Percentiles rank a stretch among this genome's conserved stretches.
Evolutionary conservation across 2,113 vertebrate genomes (phyloP).

Genomic region (Labeo rohita): DNA sequence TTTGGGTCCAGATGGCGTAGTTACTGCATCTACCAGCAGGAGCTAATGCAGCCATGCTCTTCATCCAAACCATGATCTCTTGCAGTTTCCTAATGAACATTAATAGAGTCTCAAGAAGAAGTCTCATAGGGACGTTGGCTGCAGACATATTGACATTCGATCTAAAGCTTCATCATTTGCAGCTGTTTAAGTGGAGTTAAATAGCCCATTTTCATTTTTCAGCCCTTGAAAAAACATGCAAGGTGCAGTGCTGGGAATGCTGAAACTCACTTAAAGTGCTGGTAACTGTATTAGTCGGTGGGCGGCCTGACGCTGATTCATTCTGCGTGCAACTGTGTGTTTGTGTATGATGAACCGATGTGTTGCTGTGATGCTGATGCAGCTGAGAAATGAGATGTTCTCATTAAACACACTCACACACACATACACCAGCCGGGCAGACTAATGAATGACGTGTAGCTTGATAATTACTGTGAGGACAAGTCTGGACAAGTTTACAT

Average conservation of each 20-base stretch:
- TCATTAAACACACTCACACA: conserved; percentile 33
- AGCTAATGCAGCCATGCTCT: background rate
- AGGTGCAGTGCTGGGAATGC: background rate
- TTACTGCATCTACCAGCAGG: background rate
- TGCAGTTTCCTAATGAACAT: background rate
- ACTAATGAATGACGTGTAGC: conserved; percentile 46
- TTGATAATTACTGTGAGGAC: conserved; percentile 40
- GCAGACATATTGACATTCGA: background rate
- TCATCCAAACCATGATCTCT: background rate
- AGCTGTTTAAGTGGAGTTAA: background rate
- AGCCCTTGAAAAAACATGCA: background rate
- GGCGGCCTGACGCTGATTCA: conserved; percentile 17
- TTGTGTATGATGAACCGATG: background rate
- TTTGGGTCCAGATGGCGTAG: background rate
- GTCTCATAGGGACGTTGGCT: background rate
- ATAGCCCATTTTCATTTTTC: conserved; percentile 3
- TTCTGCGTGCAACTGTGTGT: background rate
- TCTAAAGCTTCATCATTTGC: background rate
- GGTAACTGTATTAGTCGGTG: conserved; percentile 17
- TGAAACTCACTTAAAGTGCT: conserved; percentile 34
- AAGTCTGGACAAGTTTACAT: conserved; percentile 42
- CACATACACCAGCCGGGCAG: conserved; percentile 6
- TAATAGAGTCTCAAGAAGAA: background rate
- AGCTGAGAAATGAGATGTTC: conserved; percentile 8
- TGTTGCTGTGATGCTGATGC: conserved; percentile 14